A percentile compares a stretch with the other conserved stretches of the same genome.
phyloP scores from a whole-genome alignment of 2,113 vertebrate genomes.

The Aplodontia rufa region DNA sequence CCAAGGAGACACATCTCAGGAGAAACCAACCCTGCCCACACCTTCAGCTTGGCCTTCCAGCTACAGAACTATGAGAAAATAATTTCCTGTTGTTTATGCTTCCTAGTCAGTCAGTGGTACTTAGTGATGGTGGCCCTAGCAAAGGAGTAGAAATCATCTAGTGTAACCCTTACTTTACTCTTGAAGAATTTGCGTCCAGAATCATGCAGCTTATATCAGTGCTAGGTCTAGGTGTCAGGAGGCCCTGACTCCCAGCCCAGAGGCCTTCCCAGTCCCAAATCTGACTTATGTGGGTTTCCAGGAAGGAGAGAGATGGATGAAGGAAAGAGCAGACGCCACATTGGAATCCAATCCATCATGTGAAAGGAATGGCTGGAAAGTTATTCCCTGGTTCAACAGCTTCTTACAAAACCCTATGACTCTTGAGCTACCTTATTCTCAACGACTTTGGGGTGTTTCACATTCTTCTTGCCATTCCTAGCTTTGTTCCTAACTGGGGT shows the following conservation, averaged over 20 bases:
- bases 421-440: background rate
- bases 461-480: background rate
- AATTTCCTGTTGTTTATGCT: no score
- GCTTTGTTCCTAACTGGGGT: background rate
- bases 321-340: background rate
- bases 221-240: background rate
- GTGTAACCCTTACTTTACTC: background rate
- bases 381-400: background rate
- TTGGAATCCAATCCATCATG: background rate
- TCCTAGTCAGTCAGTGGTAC: background rate
- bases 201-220: background rate
- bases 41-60: background rate
- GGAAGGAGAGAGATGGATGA: background rate
- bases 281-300: background rate
- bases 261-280: background rate
- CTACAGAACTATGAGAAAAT: background rate
- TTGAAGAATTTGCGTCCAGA: background rate
- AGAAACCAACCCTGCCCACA: background rate
- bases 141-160: background rate
- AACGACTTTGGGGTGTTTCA: background rate
- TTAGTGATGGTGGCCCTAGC: background rate
- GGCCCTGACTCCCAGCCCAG: background rate
- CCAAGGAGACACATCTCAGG: background rate
- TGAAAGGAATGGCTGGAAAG: conserved; percentile 24
- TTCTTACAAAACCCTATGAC: background rate